These are phyloP conservation scores for Biston stratarius DNA, from an alignment of 2,888 invertebrate genomes.

Conservation along the genomic window DNA sequence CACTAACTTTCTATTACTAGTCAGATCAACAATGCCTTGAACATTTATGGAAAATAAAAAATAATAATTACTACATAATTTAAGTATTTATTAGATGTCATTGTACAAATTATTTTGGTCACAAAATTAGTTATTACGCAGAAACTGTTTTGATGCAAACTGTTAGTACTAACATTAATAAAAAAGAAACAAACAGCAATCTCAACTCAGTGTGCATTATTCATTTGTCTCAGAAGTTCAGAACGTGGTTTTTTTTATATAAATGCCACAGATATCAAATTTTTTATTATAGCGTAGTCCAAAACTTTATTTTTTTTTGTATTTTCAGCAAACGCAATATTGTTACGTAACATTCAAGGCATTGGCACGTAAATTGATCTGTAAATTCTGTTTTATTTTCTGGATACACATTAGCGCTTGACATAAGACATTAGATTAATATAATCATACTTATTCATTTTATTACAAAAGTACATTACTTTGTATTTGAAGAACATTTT, in stretches of 20 bases:
- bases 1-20: not conserved
- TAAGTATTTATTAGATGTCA: no score
- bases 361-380: constrained; percentile 7
- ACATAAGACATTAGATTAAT: constrained; percentile 7
- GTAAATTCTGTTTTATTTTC: constrained; percentile 9
- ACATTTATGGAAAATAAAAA: not conserved
- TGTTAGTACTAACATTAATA: not conserved
- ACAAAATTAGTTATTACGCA: no score
- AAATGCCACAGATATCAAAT: no score
- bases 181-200: no score
- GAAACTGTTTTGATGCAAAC: not conserved
- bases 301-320: no score
- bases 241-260: no score
- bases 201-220: no score
- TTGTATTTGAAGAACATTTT: constrained; percentile 25
- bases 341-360: not conserved
- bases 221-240: no score
- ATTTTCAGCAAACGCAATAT: no score
- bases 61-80: no score
- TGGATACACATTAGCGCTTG: constrained; percentile 17
- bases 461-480: constrained; percentile 13
- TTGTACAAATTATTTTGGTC: no score
- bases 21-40: not conserved
- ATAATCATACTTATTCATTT: not conserved
- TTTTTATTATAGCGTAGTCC: no score